Percentiles rank a stretch among this genome's conserved stretches.
Evolutionary conservation across 2,888 invertebrate species (phyloP).

Genomic region (Hipparchia sbordonii): DNA sequence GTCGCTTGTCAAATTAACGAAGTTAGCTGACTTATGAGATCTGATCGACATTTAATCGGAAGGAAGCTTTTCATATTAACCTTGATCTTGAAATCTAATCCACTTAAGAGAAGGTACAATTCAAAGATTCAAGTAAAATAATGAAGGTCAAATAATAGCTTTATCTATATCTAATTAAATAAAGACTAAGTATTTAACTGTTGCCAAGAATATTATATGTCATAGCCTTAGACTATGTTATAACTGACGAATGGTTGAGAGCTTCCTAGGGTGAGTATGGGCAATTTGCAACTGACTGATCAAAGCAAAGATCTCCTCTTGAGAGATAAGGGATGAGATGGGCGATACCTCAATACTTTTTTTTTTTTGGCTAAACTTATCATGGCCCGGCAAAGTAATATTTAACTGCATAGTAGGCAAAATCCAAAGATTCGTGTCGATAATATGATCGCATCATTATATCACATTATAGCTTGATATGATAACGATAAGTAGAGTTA

Average conservation of each 20-base stretch:
- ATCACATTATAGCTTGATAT: not conserved
- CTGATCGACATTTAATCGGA: slow-evolving; percentile 7
- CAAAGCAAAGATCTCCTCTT: too few relatives aligned
- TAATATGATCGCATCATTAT: not conserved
- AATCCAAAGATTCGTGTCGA: not conserved
- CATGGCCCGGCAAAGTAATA: too few relatives aligned
- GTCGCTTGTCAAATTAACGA: slow-evolving; percentile 40
- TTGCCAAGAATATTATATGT: too few relatives aligned
- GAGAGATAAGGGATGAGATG: too few relatives aligned
- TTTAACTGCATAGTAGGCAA: too few relatives aligned
- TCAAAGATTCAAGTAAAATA: not conserved
- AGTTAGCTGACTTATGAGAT: slow-evolving; percentile 38
- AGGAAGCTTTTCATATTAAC: not conserved
- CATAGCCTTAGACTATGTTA: too few relatives aligned
- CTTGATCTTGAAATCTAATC: not conserved
- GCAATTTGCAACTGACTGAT: too few relatives aligned
- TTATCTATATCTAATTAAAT: not conserved
- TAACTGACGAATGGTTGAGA: too few relatives aligned
- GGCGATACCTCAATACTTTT: too few relatives aligned
- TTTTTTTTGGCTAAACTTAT: too few relatives aligned
- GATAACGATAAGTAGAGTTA: not conserved
- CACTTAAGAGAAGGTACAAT: not conserved
- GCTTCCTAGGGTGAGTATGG: too few relatives aligned
- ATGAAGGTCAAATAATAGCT: not conserved
- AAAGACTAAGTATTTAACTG: too few relatives aligned